Conservation (phyloP, 2,797 vertebrate species). For the Adelosebastes latens region DNA sequence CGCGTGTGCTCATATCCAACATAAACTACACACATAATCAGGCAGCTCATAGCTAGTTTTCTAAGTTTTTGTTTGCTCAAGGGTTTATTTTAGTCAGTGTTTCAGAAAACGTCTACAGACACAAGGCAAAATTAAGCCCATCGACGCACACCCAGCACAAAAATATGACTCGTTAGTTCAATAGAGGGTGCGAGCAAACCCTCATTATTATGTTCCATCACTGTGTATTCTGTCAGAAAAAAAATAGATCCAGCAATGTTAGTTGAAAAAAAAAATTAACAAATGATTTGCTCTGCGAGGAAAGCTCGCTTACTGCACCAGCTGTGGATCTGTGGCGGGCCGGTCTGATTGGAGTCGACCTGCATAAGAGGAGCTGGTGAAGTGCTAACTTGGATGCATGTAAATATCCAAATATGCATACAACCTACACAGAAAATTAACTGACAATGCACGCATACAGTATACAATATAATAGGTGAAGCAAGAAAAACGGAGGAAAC, state of each 20-base stretch:
- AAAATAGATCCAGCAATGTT: constrained; percentile 34
- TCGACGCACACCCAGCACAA: constrained; percentile 22
- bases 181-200: constrained; percentile 19
- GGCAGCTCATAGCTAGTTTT: neutral
- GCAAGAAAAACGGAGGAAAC: neutral
- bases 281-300: constrained; percentile 29
- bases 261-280: constrained; percentile 16
- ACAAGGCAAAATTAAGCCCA: constrained; percentile 35
- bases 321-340: constrained; percentile 6
- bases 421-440: neutral
- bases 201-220: constrained; percentile 49
- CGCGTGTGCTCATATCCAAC: neutral
- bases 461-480: neutral
- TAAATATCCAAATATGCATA: neutral
- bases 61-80: constrained; percentile 10
- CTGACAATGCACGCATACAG: neutral
- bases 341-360: neutral
- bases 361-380: neutral
- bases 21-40: neutral
- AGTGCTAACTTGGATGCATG: neutral
- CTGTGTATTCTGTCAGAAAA: constrained; percentile 22
- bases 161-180: constrained; percentile 44
- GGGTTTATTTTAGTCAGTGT: constrained; percentile 31
- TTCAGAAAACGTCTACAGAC: constrained; percentile 7
- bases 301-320: neutral